Evolutionary conservation across 2,113 vertebrate species (phyloP).

Genomic region (Cygnus atratus): DNA sequence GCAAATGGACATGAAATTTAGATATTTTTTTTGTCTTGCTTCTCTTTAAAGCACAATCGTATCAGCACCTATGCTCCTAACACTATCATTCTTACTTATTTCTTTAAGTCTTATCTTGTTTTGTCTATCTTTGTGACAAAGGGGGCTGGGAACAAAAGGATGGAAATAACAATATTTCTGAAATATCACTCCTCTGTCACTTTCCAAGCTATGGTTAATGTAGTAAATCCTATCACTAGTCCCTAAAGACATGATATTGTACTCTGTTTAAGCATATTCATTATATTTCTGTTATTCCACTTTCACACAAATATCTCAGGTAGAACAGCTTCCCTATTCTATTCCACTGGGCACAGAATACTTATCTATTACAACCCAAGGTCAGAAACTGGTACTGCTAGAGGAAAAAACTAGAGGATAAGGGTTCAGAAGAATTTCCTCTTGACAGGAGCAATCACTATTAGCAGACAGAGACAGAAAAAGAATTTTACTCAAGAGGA

Average conservation of each 20-base stretch:
- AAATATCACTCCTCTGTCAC: not conserved
- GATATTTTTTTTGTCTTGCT: not conserved
- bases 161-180: not conserved
- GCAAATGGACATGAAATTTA: not conserved
- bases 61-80: not conserved
- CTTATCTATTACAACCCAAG: not conserved
- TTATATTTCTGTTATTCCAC: not conserved
- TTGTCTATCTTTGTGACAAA: not conserved
- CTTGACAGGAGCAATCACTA: not conserved
- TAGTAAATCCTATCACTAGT: not conserved
- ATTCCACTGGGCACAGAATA: not conserved
- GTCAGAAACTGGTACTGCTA: not conserved
- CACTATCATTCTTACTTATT: not conserved
- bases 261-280: not conserved
- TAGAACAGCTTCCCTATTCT: not conserved
- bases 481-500: not conserved
- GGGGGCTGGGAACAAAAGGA: not conserved
- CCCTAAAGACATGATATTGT: accelerated
- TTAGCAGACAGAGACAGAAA: not conserved
- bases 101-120: not conserved
- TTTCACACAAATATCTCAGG: not conserved
- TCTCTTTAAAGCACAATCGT: not conserved
- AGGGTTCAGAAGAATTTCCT: not conserved
- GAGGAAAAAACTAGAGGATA: not conserved
- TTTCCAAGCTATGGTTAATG: not conserved